phyloP scores from a whole-genome alignment of 2,113 vertebrate genomes.

The Erythrocebus patas region DNA sequence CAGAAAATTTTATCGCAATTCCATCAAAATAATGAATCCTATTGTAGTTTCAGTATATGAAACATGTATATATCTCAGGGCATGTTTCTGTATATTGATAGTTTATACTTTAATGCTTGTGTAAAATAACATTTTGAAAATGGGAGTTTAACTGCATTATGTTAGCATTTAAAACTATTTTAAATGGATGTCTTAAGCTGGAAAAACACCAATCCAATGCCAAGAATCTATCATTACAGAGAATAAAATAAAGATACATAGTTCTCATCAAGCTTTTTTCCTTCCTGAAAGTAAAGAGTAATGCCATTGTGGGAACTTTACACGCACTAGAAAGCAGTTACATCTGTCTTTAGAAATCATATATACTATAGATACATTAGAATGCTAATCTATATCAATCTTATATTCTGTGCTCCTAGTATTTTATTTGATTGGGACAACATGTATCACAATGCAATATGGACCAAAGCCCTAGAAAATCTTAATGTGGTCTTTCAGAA shows the following conservation, averaged over 20 bases:
- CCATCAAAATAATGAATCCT: not conserved
- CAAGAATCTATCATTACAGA: conserved; percentile 21
- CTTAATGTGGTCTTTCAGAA: not conserved
- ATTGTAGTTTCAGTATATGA: not conserved
- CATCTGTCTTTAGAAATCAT: not conserved
- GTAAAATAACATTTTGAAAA: conserved; percentile 28
- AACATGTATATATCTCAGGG: not conserved
- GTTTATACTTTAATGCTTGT: not conserved
- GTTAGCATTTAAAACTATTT: conserved; percentile 1
- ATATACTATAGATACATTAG: not conserved
- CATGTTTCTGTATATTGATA: not conserved
- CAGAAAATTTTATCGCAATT: not conserved
- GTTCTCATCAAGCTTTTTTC: not conserved
- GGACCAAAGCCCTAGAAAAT: not conserved
- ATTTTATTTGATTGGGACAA: conserved; percentile 4
- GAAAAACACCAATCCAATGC: not conserved
- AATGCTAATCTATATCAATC: not conserved
- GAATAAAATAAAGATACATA: conserved; percentile 34
- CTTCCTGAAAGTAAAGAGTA: not conserved
- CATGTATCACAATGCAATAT: not conserved
- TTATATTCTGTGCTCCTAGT: not conserved
- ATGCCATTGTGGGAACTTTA: not conserved
- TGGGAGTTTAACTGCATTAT: not conserved
- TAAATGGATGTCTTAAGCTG: not conserved
- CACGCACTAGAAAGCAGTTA: not conserved